Percentiles rank a stretch among this genome's conserved stretches.
Evolutionary conservation across 2,797 vertebrate genomes (phyloP).

Genomic region (Cossypha caffra): DNA sequence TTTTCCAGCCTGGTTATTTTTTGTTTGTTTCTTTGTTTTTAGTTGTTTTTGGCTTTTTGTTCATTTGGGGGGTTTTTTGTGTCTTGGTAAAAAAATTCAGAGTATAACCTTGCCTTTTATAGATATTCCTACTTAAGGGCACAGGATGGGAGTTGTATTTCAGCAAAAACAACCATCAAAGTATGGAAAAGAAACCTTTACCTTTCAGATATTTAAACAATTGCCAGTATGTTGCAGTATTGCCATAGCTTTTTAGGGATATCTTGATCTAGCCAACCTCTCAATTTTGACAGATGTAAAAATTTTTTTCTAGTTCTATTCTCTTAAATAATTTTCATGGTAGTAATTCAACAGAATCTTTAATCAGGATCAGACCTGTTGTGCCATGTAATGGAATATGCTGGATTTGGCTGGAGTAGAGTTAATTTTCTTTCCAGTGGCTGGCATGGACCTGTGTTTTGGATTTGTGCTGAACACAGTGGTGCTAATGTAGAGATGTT

Average conservation of each 20-base stretch:
- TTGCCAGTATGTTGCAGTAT: background rate
- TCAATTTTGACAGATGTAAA: background rate
- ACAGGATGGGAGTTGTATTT: background rate
- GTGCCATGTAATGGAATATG: background rate
- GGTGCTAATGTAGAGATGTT: background rate
- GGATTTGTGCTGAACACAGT: background rate
- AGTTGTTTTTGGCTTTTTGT: too few species aligned
- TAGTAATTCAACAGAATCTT: background rate
- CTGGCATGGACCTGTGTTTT: background rate
- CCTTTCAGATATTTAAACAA: background rate
- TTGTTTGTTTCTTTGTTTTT: too few species aligned
- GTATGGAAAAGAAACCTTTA: background rate
- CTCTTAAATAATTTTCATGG: background rate
- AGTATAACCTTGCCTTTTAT: background rate
- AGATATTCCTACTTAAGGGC: background rate
- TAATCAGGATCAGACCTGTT: background rate
- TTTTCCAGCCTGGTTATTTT: background rate
- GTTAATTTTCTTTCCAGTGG: background rate
- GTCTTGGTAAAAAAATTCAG: background rate
- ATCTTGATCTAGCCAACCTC: background rate
- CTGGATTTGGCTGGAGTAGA: background rate
- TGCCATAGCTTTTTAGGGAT: background rate
- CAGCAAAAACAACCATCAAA: background rate
- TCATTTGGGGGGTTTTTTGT: fast-evolving
- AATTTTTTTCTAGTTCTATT: background rate